Base-by-base conservation (phyloP, 2,113 vertebrate species). In the Clinocottus analis region DNA sequence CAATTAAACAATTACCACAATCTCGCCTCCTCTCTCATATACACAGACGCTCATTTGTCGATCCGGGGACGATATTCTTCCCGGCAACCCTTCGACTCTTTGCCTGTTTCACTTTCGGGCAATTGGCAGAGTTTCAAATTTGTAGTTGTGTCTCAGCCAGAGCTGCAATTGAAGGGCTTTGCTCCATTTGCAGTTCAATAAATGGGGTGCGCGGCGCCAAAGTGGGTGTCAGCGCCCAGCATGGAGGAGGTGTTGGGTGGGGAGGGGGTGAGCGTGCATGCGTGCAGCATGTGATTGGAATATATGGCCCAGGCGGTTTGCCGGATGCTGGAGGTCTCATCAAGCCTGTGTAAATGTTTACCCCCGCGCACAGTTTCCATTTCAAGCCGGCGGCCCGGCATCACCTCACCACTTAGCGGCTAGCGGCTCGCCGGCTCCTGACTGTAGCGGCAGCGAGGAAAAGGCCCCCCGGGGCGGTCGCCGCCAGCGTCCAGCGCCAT, bases 271-370 rank as follows among this genome's bases (percentile, higher is more conserved):
- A 45, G 73, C 80, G 29, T 2, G 76, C 84, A 79, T 55, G 75
- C 60, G 25, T 75, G 79, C 77, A 61, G 61, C 81, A 69, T 63
- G 85, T 91, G 88, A 91, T 90, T 92, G 90, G 86, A 90, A 91
- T 90, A 88, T 82, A 87, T 90, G 76, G 86, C 83, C 79, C 72
- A 70, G 83, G 63, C 80, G 0, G 67, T 31, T 77, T 31, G 83
- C 79, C 78, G 84, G 86, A 79, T 87, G 87, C 62, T 61, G 7
- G 79, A 80, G 86, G 79, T 87, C 87, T 93, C 91, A 85, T 93
- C 87, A 89, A 71, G 88, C 66, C 77, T 90, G 87, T 90, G 89
- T 89, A 87, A 95, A 93, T 93, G 92, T 94, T 94, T 93, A 93
- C 91, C 49, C 49, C 79, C 74, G 85, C 75, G 7, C 87, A 72